Conservation (phyloP, 1,140 invertebrate species). For the Helicoverpa zea region DNA sequence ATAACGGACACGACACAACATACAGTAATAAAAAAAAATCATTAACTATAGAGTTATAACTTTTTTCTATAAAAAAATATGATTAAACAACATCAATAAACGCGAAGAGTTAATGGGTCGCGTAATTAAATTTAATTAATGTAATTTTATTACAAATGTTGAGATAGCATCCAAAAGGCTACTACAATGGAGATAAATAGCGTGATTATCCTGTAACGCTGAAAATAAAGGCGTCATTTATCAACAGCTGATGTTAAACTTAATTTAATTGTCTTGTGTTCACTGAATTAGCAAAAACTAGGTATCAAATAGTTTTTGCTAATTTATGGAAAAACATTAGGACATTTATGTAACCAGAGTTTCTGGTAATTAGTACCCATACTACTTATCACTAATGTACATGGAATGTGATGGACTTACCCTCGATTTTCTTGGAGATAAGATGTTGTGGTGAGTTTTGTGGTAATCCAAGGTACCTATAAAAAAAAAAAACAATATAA, state of each 20-base stretch:
- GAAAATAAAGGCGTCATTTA: constrained; percentile 57
- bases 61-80: too few relatives aligned
- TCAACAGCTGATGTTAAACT: constrained; percentile 49
- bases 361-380: too few relatives aligned
- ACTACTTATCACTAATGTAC: too few relatives aligned
- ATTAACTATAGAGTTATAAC: too few relatives aligned
- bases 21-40: background rate
- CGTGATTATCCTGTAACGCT: constrained; percentile 57
- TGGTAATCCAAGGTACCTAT: constrained; percentile 88
- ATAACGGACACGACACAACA: background rate
- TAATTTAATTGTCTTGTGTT: constrained; percentile 57
- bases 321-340: too few relatives aligned
- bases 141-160: constrained; percentile 41
- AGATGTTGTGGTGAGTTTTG: constrained; percentile 80
- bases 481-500: background rate
- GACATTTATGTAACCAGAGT: too few relatives aligned
- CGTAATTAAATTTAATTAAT: constrained; percentile 46
- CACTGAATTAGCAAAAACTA: background rate
- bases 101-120: constrained; percentile 4
- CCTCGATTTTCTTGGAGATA: constrained; percentile 90
- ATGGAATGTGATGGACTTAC: constrained; percentile 73
- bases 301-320: too few relatives aligned
- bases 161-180: constrained; percentile 51
- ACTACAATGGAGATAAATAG: constrained; percentile 45
- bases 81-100: constrained; percentile 3